Base-by-base conservation (phyloP, 2,113 vertebrate species). In the Pimephales promelas region DNA sequence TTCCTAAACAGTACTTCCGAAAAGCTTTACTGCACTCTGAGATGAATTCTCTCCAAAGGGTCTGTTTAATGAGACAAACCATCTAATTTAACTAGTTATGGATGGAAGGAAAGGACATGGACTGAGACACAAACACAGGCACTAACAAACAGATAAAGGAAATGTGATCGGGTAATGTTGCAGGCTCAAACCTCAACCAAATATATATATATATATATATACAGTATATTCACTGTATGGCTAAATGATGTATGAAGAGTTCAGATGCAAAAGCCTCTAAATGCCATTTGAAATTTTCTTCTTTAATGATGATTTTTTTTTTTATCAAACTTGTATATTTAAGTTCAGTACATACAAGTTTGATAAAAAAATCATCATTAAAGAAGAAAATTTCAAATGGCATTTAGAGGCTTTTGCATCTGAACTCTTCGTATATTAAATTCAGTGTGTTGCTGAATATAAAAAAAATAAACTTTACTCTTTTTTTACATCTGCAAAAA, bases 31-130 rank as follows among this genome's bases (percentile, higher is more conserved):
- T 61, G 43, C 57, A 43, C 68, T 62, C 36, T 16, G 20, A 71
- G 45, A 76, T 70, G 52, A 77, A 56, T 20, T 61, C 74, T 77
- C 82, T 78, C 36, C 49, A 70, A 77, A 36, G 61, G 52, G 62
- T 71, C 73, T 49, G 73, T 56, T 86, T 28, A 82, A 24, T 57
- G 84, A 40, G 64, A 61, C 43, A 57, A 45, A 72, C 40, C 45
- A 84, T 28, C 40, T n/a, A 40, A 68, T 36, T 43, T 43, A 76
- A 73, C 81, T 74, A 40, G 40, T 10, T 54, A 81, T 13, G 10
- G 28, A 54, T 75, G 26, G 72, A 34, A 20, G 71, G 43, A 73
- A 26, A 4, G 14, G 24, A 28, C 24, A 66, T 36, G 31, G 62
- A 20, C 28, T 66, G 14, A 20, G 18, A 20, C 1, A 10, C 31